phyloP scores from a whole-genome alignment of 2,888 invertebrate genomes.

The Thecocarcelia acutangulata region DNA sequence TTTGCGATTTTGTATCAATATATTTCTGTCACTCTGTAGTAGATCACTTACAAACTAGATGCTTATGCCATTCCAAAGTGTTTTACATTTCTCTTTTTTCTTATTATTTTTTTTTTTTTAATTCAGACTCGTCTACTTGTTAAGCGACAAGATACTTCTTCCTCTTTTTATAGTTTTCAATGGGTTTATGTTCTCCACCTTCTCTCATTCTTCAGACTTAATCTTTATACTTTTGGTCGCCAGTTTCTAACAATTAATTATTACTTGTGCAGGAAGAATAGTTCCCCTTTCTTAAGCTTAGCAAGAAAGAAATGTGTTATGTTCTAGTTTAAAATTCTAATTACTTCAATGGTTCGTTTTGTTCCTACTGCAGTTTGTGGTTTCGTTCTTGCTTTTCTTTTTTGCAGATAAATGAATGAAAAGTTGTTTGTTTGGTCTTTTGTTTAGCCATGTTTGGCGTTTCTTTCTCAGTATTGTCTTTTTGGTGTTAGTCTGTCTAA shows the following conservation, averaged over 20 bases:
- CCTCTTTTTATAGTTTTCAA: slow-evolving; percentile 39
- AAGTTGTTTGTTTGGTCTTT: slow-evolving; percentile 8
- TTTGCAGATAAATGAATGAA: slow-evolving; percentile 14
- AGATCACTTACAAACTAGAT: slow-evolving; percentile 24
- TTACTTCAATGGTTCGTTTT: slow-evolving; percentile 54
- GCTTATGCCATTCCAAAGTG: slow-evolving; percentile 31
- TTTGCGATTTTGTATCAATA: not conserved
- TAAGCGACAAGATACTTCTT: not conserved
- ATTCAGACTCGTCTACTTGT: slow-evolving; percentile 15
- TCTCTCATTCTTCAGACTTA: slow-evolving; percentile 32
- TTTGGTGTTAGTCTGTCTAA: slow-evolving; percentile 25
- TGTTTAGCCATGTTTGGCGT: slow-evolving; percentile 26
- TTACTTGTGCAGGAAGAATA: slow-evolving; percentile 32
- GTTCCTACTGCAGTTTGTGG: slow-evolving; percentile 20
- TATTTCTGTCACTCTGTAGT: slow-evolving; percentile 11
- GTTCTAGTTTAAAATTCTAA: slow-evolving; percentile 68
- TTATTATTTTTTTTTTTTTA: slow-evolving; percentile 12
- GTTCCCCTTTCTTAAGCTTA: slow-evolving; percentile 22
- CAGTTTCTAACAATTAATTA: slow-evolving; percentile 47
- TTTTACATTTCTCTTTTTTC: slow-evolving; percentile 20
- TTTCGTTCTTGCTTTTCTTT: not conserved
- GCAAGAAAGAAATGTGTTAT: slow-evolving; percentile 46
- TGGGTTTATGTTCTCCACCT: slow-evolving; percentile 18
- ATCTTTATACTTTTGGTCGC: slow-evolving; percentile 32
- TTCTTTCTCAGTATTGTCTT: slow-evolving; percentile 47